These are phyloP conservation scores for Dryoscopus gambensis DNA, from an alignment of 2,113 vertebrate species.

Conservation along the genomic window DNA sequence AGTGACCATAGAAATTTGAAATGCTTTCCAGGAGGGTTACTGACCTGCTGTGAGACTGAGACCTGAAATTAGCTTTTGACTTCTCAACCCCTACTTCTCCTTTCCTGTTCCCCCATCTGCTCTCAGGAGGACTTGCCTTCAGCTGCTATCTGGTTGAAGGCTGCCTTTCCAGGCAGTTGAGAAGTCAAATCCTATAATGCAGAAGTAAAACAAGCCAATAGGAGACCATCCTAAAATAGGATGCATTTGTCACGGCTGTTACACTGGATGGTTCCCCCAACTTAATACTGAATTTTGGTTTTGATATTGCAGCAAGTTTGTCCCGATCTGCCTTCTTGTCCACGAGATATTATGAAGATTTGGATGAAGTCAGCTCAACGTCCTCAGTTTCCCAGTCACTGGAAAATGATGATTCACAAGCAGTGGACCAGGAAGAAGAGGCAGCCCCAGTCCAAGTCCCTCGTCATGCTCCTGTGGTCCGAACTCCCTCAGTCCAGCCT, in stretches of 20 bases:
- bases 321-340: slow-evolving; percentile 93
- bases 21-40: background rate
- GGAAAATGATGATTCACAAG: slow-evolving; percentile 77
- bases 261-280: background rate
- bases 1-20: background rate
- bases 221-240: background rate
- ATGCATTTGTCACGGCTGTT: background rate
- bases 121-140: background rate
- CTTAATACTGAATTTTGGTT: background rate
- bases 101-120: background rate
- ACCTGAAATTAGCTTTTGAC: background rate
- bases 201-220: background rate
- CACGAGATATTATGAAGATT: slow-evolving; percentile 87
- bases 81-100: background rate
- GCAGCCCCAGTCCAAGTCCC: slow-evolving; percentile 52
- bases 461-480: slow-evolving; percentile 83
- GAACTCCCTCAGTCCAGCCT: slow-evolving; percentile 87
- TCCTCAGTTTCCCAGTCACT: slow-evolving; percentile 85
- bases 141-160: background rate
- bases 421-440: slow-evolving; percentile 73
- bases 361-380: slow-evolving; percentile 90
- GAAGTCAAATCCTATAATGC: background rate
- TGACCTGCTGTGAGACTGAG: background rate
- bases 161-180: background rate
- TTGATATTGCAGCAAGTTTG: slow-evolving; percentile 79